A percentile compares a stretch with the other conserved stretches of the same genome.
These are phyloP conservation scores for Haplotaxodon microlepis DNA, from an alignment of 2,113 vertebrate genomes.

Conservation along the genomic window DNA sequence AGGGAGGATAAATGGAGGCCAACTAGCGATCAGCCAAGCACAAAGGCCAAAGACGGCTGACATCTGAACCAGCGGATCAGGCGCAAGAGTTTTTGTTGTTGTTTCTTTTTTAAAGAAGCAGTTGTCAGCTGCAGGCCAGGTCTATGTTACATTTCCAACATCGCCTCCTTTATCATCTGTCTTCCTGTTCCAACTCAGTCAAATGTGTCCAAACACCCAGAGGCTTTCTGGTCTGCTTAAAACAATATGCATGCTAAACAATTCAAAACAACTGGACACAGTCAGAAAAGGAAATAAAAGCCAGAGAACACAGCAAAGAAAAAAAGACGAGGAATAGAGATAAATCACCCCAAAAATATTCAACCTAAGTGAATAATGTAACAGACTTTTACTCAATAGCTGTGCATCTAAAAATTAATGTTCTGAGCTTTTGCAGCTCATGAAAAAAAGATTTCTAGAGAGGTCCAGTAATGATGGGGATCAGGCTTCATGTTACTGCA, in stretches of 20 bases:
- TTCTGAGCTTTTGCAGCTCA: not conserved
- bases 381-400: conserved; percentile 19
- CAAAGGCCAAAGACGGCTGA: conserved; percentile 3
- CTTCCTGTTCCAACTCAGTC: not conserved
- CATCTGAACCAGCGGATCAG: not conserved
- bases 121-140: conserved; percentile 1
- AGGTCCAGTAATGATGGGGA: not conserved
- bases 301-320: not conserved
- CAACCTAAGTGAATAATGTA: conserved; percentile 21
- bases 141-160: not conserved
- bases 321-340: not conserved
- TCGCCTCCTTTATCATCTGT: not conserved
- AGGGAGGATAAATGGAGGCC: not conserved
- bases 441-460: not conserved
- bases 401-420: not conserved
- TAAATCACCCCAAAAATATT: not conserved
- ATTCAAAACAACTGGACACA: not conserved
- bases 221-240: not conserved
- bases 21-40: not conserved
- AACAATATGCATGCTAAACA: not conserved
- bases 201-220: not conserved
- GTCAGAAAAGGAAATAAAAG: not conserved
- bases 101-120: not conserved
- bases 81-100: not conserved
- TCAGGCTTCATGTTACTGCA: not conserved